Evolutionary conservation across 1,140 invertebrate species (phyloP), one percentile per base, ranked within the genome.

Genomic region (Triops longicaudatus): DNA sequence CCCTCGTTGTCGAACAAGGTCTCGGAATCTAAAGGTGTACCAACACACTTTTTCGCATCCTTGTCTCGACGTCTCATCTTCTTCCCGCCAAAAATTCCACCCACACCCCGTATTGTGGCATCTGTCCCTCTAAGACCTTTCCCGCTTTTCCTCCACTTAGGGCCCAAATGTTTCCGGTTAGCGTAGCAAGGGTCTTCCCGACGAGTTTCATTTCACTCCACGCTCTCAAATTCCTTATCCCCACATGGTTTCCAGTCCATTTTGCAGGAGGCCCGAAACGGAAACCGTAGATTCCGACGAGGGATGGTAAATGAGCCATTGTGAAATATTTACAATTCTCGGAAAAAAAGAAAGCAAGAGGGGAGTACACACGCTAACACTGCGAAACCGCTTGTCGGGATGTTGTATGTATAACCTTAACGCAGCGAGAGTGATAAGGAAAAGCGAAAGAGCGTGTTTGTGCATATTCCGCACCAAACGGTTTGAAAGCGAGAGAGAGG

Each of bases 291-390:
- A 22, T 63, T 63, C 50, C 50, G 22, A 63, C 50, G 22, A 63
- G 17, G 50, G 50, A 63, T 63, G 50, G 50, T 63, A 63, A 63
- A 63, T 63, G 50, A 63, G 50, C 50, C 50, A 63, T 63, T 63
- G 50, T 63, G 50, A 63, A 63, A 63, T 63, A 14, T 63, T 63
- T 63, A 63, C 50, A 10, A 22, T 63, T 63, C 50, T 22, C 14
- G 22, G 50, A 22, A 63, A 63, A 63, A 10, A 14, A 22, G 14
- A n/a, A 22, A 6, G 17, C 50, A 11, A 7, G n/a, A n/a, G 31
- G 31, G 31, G 31, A 6, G 50, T 63, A 17, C 17, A 5, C 50
- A n/a, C n/a, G 1, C 50, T 17, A 22, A 22, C 22, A 63, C 14
- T 9, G 50, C 14, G 17, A 63, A 37, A 37, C 31, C 50, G 50